Evolutionary conservation across 2,888 invertebrate genomes (phyloP).

Genomic region (Platerodrilus igneus): DNA sequence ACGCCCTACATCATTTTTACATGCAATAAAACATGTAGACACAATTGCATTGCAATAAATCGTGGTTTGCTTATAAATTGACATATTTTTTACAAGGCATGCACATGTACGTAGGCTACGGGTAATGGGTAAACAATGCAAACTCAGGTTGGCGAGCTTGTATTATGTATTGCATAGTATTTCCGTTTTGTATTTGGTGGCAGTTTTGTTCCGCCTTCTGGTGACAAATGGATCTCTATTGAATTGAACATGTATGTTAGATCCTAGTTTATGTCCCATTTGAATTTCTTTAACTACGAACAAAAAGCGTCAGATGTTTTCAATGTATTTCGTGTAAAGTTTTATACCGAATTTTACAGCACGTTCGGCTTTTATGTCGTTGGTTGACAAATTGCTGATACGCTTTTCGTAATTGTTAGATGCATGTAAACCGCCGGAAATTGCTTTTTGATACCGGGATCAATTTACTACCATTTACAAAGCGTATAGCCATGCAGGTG

Average conservation of each 20-base stretch:
- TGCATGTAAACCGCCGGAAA: conserved; percentile 18
- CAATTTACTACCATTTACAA: no score
- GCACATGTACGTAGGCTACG: no score
- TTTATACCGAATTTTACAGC: conserved; percentile 15
- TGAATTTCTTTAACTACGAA: conserved; percentile 16
- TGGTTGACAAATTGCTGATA: conserved; percentile 21
- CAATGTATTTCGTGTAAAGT: conserved; percentile 8
- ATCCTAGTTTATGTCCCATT: conserved; percentile 18
- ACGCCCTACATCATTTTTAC: conserved; percentile 20
- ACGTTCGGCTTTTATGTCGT: conserved; percentile 18
- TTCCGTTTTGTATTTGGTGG: conserved; percentile 18
- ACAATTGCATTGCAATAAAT: conserved; percentile 21
- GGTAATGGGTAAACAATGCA: conserved; percentile 25
- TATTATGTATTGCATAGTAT: conserved; percentile 9
- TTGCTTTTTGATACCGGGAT: no score
- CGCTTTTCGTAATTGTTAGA: conserved; percentile 14
- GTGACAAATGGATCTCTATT: conserved; percentile 19
- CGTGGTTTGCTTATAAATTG: conserved; percentile 22
- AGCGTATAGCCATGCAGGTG: no score
- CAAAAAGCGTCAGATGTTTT: conserved; percentile 19
- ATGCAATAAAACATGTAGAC: conserved; percentile 19
- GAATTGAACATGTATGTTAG: conserved; percentile 17
- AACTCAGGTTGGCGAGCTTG: conserved; percentile 11
- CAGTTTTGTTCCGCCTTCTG: conserved; percentile 13
- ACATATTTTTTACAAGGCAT: conserved; percentile 25